A percentile compares a stretch with the other conserved stretches of the same genome.
phyloP scores from a whole-genome alignment of 2,113 vertebrate genomes.

The Carassius carassius region DNA sequence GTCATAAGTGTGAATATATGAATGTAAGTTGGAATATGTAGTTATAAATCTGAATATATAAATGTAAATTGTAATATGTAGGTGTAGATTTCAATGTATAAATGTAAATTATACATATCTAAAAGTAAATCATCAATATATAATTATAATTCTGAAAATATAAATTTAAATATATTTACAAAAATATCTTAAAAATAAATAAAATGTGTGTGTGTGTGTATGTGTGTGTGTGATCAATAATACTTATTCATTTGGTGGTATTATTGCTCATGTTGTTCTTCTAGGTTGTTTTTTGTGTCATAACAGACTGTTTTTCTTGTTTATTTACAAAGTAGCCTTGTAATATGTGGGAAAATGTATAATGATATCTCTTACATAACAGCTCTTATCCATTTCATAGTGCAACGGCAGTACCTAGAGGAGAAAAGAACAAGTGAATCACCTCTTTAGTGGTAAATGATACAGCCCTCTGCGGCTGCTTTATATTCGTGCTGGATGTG shows the following conservation, averaged over 20 bases:
- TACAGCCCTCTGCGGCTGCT: conserved; percentile 24
- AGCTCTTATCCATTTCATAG: neutral
- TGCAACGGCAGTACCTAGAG: neutral
- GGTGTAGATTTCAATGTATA: too few relatives aligned
- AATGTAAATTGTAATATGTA: too few relatives aligned
- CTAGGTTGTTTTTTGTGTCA: neutral
- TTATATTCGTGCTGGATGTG: conserved; percentile 35
- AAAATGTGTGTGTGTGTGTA: too few relatives aligned
- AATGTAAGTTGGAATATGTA: too few relatives aligned
- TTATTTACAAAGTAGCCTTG: neutral
- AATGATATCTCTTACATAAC: neutral
- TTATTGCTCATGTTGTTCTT: neutral
- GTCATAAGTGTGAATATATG: too few relatives aligned
- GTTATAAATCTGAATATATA: too few relatives aligned
- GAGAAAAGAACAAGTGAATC: neutral
- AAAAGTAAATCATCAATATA: too few relatives aligned
- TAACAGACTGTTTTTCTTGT: neutral
- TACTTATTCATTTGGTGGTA: neutral
- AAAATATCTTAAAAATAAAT: too few relatives aligned
- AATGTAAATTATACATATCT: too few relatives aligned
- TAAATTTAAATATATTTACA: too few relatives aligned
- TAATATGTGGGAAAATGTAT: neutral
- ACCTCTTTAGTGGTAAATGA: conserved; percentile 5
- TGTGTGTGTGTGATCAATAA: too few relatives aligned
- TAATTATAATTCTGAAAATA: too few relatives aligned